These are phyloP conservation scores for Semnopithecus entellus DNA, from an alignment of 2,113 vertebrate species.

Conservation along the genomic window DNA sequence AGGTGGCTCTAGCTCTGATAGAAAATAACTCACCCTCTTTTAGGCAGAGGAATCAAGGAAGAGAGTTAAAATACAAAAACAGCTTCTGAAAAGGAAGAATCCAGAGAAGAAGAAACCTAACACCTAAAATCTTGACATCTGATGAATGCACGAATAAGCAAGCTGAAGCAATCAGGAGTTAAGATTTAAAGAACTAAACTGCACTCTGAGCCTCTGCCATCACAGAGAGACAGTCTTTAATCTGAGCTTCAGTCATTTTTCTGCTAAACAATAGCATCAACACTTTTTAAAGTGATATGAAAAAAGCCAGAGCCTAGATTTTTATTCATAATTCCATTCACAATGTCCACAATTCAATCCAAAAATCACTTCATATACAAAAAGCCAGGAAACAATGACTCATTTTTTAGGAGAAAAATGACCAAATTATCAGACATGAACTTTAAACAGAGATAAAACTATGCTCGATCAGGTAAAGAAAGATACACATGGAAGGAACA, in stretches of 20 bases:
- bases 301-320: not conserved
- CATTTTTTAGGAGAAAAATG: not conserved
- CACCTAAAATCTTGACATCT: not conserved
- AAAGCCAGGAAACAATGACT: not conserved
- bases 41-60: not conserved
- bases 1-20: not conserved
- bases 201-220: not conserved
- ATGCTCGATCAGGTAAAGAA: not conserved
- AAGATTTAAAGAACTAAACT: not conserved
- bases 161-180: not conserved
- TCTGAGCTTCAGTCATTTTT: not conserved
- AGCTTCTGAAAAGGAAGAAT: not conserved
- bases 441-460: not conserved
- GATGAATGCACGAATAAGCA: not conserved
- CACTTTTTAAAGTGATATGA: not conserved
- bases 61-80: not conserved
- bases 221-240: not conserved
- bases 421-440: not conserved
- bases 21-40: not conserved
- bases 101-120: not conserved
- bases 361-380: not conserved
- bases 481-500: not conserved
- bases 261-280: not conserved
- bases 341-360: not conserved
- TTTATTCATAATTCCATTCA: not conserved